Percentiles rank a stretch among this genome's conserved stretches.
Conservation (phyloP, 1,140 invertebrate species). For the Cydia splendana region DNA sequence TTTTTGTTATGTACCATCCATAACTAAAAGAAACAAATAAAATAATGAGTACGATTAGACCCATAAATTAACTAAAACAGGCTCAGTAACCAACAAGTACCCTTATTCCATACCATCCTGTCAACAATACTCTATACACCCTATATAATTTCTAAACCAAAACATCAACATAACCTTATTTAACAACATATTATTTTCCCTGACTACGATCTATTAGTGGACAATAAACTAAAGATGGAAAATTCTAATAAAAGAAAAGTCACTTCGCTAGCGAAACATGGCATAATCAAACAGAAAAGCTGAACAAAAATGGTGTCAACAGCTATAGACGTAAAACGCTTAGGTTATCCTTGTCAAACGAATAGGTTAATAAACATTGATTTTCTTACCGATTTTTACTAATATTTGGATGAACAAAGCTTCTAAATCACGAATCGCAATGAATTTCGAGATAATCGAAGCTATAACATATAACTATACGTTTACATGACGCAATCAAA, state of each 20-base stretch:
- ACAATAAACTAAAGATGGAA: not conserved
- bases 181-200: constrained; percentile 28
- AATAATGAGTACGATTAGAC: not conserved
- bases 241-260: constrained; percentile 15
- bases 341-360: constrained; percentile 75
- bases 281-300: constrained; percentile 44
- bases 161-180: constrained; percentile 79
- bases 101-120: constrained; percentile 37
- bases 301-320: constrained; percentile 75
- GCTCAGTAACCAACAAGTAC: not conserved
- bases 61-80: not conserved
- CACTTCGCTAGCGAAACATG: constrained; percentile 11
- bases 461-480: constrained; percentile 57
- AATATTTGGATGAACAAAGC: constrained; percentile 34
- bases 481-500: constrained; percentile 77
- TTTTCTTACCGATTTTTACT: constrained; percentile 39
- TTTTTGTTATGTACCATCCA: constrained; percentile 35
- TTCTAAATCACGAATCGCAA: constrained; percentile 31
- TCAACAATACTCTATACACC: constrained; percentile 51
- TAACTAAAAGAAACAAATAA: constrained; percentile 31
- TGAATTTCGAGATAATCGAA: constrained; percentile 44
- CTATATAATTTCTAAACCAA: constrained; percentile 58
- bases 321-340: constrained; percentile 44
- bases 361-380: constrained; percentile 60
- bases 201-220: not conserved